Evolutionary conservation across 2,797 vertebrate genomes (phyloP), one percentile per base, ranked within the genome.

Genomic region (Enoplosus armatus): DNA sequence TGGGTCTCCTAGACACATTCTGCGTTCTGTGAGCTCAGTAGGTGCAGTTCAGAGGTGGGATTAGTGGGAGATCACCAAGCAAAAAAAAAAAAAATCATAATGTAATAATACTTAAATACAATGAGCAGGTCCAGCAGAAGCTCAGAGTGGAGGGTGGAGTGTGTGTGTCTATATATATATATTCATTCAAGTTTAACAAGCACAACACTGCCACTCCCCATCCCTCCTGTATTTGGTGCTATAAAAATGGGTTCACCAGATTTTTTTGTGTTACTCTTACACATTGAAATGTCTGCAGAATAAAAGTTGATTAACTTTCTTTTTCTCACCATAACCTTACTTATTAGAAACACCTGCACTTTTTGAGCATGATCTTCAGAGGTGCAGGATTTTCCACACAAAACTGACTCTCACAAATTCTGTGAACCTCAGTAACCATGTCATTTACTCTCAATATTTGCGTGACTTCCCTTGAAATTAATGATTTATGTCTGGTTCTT

Each of bases 21-120:
- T 41, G 31, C n/a, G n/a, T n/a, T n/a, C n/a, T 67, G 62, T 72
- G 37, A 75, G 71, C 69, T 63, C 51, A 64, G 48, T 54, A 7
- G 60, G 43, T 66, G 59, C n/a, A 27, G 26, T 59, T 85, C 31
- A 65, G 61, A 66, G 31, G 4, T 33, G 31, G 59, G 59, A 83
- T 83, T 73, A 73, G 41, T 72, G 15, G 10, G 26, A 67, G 53
- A 73, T 77, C 45, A 76, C 41, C 29, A 66, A n/a, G n/a, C n/a
- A n/a, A n/a, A n/a, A 22, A 43, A 55, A 51, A 37, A 71, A 6
- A 0, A 51, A 27, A 67, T 54, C n/a, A 45, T 24, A 37, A 56
- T 11, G 11, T 56, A 51, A 69, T 69, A 24, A 73, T 68, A 48
- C 16, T 65, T 35, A 58, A 56, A 50, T 48, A 35, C 24, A 73